phyloP scores from a whole-genome alignment of 2,797 vertebrate genomes.

The Chelmon rostratus region DNA sequence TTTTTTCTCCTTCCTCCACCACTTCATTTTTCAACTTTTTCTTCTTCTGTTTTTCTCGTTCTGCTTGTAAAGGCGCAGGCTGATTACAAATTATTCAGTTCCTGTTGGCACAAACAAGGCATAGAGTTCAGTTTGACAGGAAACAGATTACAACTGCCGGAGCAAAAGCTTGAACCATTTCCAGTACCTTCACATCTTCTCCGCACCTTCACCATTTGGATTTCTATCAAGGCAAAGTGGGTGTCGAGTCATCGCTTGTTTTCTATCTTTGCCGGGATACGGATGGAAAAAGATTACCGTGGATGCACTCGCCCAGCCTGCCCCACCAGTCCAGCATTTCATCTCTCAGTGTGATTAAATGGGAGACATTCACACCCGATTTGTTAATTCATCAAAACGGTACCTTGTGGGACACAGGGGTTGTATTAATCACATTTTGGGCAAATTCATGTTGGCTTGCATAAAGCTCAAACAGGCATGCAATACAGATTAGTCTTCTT shows the following conservation, averaged over 20 bases:
- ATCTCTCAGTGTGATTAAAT: conserved; percentile 82
- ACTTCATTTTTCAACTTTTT: too few relatives aligned
- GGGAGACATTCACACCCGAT: conserved; percentile 78
- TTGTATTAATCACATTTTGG: conserved; percentile 82
- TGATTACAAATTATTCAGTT: conserved; percentile 51
- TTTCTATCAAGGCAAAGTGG: conserved; percentile 66
- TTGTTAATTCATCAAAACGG: conserved; percentile 84
- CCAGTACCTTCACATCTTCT: conserved; percentile 34
- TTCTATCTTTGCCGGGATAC: conserved; percentile 63
- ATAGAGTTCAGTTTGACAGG: conserved; percentile 32
- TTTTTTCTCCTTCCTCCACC: too few relatives aligned
- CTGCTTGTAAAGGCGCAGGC: conserved; percentile 28
- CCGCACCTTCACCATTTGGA: conserved; percentile 48
- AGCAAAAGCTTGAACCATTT: conserved; percentile 45
- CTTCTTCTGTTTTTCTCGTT: conserved; percentile 11
- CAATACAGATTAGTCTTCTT: conserved; percentile 74
- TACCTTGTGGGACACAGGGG: conserved; percentile 70
- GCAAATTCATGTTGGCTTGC: conserved; percentile 73
- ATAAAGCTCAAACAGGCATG: conserved; percentile 73
- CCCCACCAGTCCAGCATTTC: conserved; percentile 66
- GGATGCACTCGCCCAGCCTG: conserved; percentile 67
- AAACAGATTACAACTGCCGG: conserved; percentile 51
- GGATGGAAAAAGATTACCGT: conserved; percentile 74
- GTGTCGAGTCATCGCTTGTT: conserved; percentile 64
- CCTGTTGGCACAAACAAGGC: conserved; percentile 34